Evolutionary conservation across 2,797 vertebrate genomes (phyloP), one percentile per base, ranked within the genome.

Genomic region (Sciurus carolinensis): DNA sequence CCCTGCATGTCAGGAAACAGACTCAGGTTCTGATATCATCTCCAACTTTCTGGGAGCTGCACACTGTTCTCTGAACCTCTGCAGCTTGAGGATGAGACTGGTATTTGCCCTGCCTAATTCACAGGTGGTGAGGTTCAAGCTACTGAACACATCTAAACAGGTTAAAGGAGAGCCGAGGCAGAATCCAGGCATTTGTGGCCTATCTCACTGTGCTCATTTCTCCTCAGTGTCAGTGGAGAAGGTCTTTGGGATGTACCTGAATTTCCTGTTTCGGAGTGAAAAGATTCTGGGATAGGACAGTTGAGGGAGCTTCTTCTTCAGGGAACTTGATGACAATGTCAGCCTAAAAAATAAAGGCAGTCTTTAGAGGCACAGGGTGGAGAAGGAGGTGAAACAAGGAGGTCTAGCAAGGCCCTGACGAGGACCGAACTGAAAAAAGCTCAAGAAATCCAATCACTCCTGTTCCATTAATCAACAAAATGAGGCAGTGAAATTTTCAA

Each of bases 191-290:
- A 0, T 62, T 89, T 67, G 62, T 66, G 24, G 84, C 66, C 33
- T 83, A 30, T 73, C 42, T 54, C 47, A 54, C 7, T 52, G n/a
- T 9, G 28, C 52, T 84, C 64, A 33, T 10, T 33, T 64, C 22
- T 73, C 66, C 15, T 62, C 44, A 3, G 0, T 24, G 84, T 88
- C 76, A 79, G 4, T 15, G 4, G 50, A 67, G 13, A 81, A 90
- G 42, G 30, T 47, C 64, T 59, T n/a, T 87, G 71, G 47, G 84
- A 64, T 42, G 36, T 99, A 99, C 99, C 99, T 99, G 99, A 96
- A 99, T 99, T 98, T 99, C 99, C 96, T 99, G 99, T 98, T 99
- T 99, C 69, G 99, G 99, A 72, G 99, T 98, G 79, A 99, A 99
- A 69, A 99, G 99, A 20, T 99, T 99, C 98, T 99, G 99, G 54